Conservation (phyloP, 2,888 invertebrate genomes). For the Girardia tigrina region DNA sequence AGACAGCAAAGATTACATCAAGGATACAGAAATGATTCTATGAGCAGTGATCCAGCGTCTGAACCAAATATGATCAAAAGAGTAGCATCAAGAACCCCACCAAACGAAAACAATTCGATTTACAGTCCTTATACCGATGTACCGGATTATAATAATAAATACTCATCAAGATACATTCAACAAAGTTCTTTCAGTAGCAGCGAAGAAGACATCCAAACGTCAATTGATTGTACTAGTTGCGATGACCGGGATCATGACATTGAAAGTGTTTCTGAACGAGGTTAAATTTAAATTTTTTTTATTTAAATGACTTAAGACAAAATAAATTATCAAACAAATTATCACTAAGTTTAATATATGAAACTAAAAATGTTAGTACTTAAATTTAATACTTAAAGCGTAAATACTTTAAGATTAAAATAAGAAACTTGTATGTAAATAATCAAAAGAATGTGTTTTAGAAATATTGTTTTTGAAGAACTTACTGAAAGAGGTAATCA, state of each 20-base stretch:
- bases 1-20: not conserved
- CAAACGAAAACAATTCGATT: not conserved
- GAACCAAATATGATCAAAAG: constrained; percentile 8
- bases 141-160: not conserved
- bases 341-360: too few species aligned
- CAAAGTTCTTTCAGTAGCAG: constrained; percentile 56
- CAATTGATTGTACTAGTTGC: constrained; percentile 71
- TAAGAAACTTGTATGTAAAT: too few species aligned
- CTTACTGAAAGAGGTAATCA: too few species aligned
- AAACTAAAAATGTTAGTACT: too few species aligned
- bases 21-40: constrained; percentile 51
- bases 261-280: constrained; percentile 54
- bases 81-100: not conserved
- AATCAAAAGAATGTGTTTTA: too few species aligned
- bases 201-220: constrained; percentile 76
- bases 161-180: constrained; percentile 34
- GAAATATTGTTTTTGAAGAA: too few species aligned
- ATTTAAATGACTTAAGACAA: too few species aligned
- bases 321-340: too few species aligned
- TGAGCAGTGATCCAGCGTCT: constrained; percentile 52
- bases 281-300: too few species aligned
- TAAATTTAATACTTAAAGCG: too few species aligned
- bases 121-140: constrained; percentile 3
- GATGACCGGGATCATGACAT: constrained; percentile 55
- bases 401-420: too few species aligned